Evolutionary conservation across 2,888 invertebrate species (phyloP), one percentile per base, ranked within the genome.

Genomic region (Limnephilus marmoratus): DNA sequence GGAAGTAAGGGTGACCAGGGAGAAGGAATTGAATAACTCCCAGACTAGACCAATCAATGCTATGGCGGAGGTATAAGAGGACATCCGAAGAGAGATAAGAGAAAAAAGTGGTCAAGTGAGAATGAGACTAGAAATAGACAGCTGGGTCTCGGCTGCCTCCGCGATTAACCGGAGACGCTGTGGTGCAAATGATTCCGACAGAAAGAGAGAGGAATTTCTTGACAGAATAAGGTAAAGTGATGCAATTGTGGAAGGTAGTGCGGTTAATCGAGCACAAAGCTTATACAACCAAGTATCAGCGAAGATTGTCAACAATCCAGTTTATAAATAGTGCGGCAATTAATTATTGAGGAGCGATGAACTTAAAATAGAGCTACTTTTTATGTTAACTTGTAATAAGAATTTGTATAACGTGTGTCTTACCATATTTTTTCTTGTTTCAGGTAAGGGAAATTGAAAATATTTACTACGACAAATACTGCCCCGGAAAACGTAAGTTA

Each of bases 91-190:
- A 45, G 34, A 13, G 49, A 24, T 83, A 83, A 83, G n/a, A 37
- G 34, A 31, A 87, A 87, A 86, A 87, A 87, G 29, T 87, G 49
- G 87, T 87, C 49, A 31, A 53, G 87, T 87, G 29, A 87, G 87
- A 87, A 31, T 31, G 31, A 53, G 31, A 45, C 53, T 29, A 87
- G 53, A 53, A 53, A 53, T 29, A 53, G 49, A 68, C 87, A 87
- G 87, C 49, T 68, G 87, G 68, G 29, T 34, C 68, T 68, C 24
- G 68, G 68, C 68, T 68, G 68, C 68, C 68, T 68, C 24, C 24
- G 68, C 68, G 68, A 68, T 68, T 68, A 83, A 34, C 37, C 24
- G 37, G 24, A 37, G 15, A 87, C 15, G 87, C 15, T 13, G 49
- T 12, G 87, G 53, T 24, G n/a, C 29, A 31, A 87, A 53, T 49